Conservation (phyloP, 2,797 vertebrate genomes). For the Champsocephalus esox region DNA sequence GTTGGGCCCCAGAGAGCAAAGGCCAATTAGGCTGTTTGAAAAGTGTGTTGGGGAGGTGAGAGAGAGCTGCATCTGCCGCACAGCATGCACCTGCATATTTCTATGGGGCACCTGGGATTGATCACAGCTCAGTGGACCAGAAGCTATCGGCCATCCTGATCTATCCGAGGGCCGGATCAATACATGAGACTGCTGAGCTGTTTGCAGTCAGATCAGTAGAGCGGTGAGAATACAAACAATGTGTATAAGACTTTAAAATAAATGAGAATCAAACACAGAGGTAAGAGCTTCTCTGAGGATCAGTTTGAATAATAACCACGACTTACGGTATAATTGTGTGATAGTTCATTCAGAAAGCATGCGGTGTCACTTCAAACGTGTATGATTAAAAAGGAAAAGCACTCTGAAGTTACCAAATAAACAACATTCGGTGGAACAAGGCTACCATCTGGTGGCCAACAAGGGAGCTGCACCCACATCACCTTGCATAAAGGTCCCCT, state of each 20-base stretch:
- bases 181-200: constrained; percentile 13
- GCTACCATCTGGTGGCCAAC: constrained; percentile 50
- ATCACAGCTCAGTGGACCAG: constrained; percentile 46
- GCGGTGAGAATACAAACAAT: neutral
- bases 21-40: constrained; percentile 51
- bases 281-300: neutral
- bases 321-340: neutral
- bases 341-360: neutral
- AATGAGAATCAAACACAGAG: constrained; percentile 11
- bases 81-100: constrained; percentile 54
- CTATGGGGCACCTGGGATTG: constrained; percentile 41
- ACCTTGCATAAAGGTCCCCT: neutral
- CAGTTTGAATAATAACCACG: constrained; percentile 24
- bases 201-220: constrained; percentile 6
- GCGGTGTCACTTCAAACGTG: constrained; percentile 16
- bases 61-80: constrained; percentile 62
- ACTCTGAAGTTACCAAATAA: neutral
- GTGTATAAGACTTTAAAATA: neutral
- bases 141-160: constrained; percentile 32
- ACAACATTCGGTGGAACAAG: constrained; percentile 46
- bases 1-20: constrained; percentile 50
- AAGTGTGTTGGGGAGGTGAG: constrained; percentile 47
- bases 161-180: constrained; percentile 35
- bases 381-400: neutral
- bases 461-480: neutral